Evolutionary conservation across 1,140 invertebrate species (phyloP).

Genomic region (Zeugodacus cucurbitae): DNA sequence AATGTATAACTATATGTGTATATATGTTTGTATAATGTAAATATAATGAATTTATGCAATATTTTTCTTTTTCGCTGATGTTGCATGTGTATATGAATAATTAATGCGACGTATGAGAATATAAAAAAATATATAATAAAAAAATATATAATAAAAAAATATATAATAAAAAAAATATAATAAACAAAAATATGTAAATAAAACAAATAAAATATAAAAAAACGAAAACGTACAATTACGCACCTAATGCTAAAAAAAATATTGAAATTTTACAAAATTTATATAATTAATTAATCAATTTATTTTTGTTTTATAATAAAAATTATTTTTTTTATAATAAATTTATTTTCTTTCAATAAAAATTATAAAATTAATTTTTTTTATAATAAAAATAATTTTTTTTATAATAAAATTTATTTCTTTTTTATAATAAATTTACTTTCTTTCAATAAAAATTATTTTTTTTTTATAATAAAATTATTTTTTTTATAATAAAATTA

Average conservation of each 20-base stretch:
- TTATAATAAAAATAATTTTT: constrained; percentile 1
- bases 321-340: neutral
- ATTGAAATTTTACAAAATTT: neutral
- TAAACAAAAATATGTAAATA: too few species aligned
- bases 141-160: too few species aligned
- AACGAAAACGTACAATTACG: neutral
- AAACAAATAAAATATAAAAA: neutral
- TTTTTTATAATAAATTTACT: constrained; percentile 13
- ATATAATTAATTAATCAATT: neutral
- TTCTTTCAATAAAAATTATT: too few species aligned
- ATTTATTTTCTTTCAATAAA: neutral
- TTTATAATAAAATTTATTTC: constrained; percentile 15
- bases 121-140: neutral
- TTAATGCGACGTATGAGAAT: neutral
- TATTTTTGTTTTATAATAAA: neutral
- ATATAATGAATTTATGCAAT: neutral
- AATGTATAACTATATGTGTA: neutral
- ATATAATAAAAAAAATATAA: too few species aligned
- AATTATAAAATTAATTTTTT: neutral
- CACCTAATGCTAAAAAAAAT: constrained; percentile 35
- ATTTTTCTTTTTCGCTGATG: too few species aligned
- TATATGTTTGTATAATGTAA: neutral
- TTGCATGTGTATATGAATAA: neutral
- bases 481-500: constrained; percentile 3
- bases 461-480: constrained; percentile 3